Conservation (phyloP, 1,140 invertebrate genomes). For the Cherax quadricarinatus region DNA sequence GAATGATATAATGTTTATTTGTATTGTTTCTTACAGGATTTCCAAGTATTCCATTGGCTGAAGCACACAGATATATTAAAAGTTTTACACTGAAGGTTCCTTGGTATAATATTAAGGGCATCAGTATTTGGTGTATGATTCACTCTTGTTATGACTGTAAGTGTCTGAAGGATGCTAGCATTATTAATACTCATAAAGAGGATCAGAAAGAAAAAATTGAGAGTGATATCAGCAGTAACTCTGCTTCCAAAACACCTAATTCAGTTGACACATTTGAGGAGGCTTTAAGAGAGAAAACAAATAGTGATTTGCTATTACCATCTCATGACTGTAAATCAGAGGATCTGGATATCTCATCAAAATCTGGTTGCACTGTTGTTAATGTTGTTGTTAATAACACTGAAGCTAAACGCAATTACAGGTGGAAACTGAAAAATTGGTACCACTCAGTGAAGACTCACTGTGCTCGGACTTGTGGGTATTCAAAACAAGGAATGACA, state of each 20-base stretch:
- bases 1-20: too few relatives aligned
- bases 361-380: slow-evolving; percentile 30
- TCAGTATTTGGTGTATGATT: slow-evolving; percentile 70
- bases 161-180: slow-evolving; percentile 51
- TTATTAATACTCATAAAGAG: background rate
- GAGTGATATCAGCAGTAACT: background rate
- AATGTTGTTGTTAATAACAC: slow-evolving; percentile 58
- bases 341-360: background rate
- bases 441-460: slow-evolving; percentile 8
- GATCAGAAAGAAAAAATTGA: background rate
- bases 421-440: slow-evolving; percentile 68
- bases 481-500: slow-evolving; percentile 27
- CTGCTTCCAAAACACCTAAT: background rate
- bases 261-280: slow-evolving; percentile 40
- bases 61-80: slow-evolving; percentile 58
- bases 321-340: background rate
- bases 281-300: slow-evolving; percentile 16
- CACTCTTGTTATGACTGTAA: slow-evolving; percentile 68
- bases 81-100: slow-evolving; percentile 57
- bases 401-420: slow-evolving; percentile 37
- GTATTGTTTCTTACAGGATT: slow-evolving; percentile 10
- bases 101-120: slow-evolving; percentile 67
- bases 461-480: slow-evolving; percentile 60
- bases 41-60: slow-evolving; percentile 48
- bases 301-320: background rate